These are phyloP conservation scores for Caenorhabditis wallacei DNA, from an alignment of 2,888 invertebrate genomes.

Conservation along the genomic window DNA sequence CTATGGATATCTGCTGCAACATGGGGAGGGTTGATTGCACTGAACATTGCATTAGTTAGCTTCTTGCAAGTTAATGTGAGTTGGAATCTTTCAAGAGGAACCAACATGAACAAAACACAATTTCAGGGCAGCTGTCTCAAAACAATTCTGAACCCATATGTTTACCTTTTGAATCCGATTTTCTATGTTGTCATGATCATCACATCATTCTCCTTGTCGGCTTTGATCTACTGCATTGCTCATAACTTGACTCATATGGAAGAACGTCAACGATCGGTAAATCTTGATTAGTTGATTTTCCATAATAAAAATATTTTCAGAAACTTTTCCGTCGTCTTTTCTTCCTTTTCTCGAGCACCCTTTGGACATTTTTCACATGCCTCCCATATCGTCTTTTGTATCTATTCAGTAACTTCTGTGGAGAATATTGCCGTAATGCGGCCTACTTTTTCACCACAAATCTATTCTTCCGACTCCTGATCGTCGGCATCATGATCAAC, in stretches of 20 bases:
- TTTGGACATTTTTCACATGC: constrained; percentile 83
- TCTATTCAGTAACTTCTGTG: constrained; percentile 71
- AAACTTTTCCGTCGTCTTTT: constrained; percentile 81
- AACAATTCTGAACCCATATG: constrained; percentile 56
- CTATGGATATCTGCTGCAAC: constrained; percentile 74
- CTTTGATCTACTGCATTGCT: constrained; percentile 81
- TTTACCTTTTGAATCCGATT: constrained; percentile 71
- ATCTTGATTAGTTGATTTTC: neutral
- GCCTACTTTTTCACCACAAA: constrained; percentile 55
- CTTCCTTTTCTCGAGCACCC: constrained; percentile 82
- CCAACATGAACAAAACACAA: neutral
- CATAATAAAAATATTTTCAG: constrained; percentile 66
- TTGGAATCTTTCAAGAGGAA: too few species aligned
- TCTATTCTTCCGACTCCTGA: constrained; percentile 77
- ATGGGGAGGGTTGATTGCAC: constrained; percentile 73
- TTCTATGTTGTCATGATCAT: constrained; percentile 81
- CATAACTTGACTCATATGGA: constrained; percentile 78
- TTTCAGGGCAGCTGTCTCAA: constrained; percentile 66
- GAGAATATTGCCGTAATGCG: constrained; percentile 31
- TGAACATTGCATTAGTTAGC: constrained; percentile 71
- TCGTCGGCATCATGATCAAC: constrained; percentile 82
- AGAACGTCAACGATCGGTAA: constrained; percentile 76
- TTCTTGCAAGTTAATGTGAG: constrained; percentile 75
- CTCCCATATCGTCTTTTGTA: constrained; percentile 81
- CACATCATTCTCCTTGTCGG: constrained; percentile 78